phyloP scores from a whole-genome alignment of 2,888 invertebrate genomes.

The Cephalotes varians region DNA sequence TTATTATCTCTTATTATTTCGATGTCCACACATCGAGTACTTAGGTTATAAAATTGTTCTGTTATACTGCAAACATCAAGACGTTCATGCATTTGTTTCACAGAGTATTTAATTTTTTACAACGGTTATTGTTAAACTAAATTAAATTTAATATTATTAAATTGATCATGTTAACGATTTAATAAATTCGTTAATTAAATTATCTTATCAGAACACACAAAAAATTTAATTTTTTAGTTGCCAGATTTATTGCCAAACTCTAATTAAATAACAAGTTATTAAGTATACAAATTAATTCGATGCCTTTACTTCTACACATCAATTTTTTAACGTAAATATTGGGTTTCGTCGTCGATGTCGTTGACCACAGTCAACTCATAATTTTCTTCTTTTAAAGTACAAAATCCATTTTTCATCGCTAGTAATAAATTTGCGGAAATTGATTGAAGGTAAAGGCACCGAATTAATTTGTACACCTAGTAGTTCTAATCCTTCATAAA shows the following conservation, averaged over 20 bases:
- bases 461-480: too few species aligned
- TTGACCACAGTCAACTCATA: too few species aligned
- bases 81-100: slow-evolving; percentile 40
- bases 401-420: too few species aligned
- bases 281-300: background rate
- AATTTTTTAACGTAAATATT: too few species aligned
- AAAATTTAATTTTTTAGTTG: background rate
- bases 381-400: too few species aligned
- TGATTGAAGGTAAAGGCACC: too few species aligned
- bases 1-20: too few species aligned
- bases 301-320: too few species aligned
- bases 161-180: background rate
- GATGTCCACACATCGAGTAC: slow-evolving; percentile 18
- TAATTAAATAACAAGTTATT: background rate
- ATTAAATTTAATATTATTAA: background rate
- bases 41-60: slow-evolving; percentile 64
- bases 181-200: background rate
- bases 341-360: too few species aligned
- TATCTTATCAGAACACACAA: background rate
- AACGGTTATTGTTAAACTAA: background rate
- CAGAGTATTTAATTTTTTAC: background rate
- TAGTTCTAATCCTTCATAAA: background rate
- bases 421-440: too few species aligned
- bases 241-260: background rate
- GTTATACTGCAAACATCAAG: slow-evolving; percentile 44